phyloP scores from a whole-genome alignment of 2,113 vertebrate species.

The Thalassarche chlororhynchos region DNA sequence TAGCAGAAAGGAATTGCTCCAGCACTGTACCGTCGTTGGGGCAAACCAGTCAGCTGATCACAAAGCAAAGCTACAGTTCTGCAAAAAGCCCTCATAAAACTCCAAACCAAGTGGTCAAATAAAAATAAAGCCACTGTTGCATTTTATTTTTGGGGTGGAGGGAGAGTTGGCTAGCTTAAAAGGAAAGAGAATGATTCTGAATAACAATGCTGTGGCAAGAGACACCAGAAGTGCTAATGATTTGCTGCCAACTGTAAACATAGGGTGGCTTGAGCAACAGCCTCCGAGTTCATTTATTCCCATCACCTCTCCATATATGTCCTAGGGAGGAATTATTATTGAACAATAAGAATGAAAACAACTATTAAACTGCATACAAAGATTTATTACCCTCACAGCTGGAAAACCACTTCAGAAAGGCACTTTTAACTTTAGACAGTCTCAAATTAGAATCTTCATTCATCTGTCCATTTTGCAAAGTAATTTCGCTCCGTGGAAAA shows the following conservation, averaged over 20 bases:
- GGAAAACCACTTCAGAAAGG: constrained; percentile 23
- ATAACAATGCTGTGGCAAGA: not conserved
- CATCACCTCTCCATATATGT: not conserved
- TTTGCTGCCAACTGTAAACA: not conserved
- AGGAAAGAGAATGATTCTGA: not conserved
- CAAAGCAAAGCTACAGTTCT: not conserved
- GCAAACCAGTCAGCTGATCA: no score
- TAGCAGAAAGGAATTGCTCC: not conserved
- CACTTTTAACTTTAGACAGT: not conserved
- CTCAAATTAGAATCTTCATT: not conserved
- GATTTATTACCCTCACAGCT: not conserved
- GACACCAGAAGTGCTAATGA: not conserved
- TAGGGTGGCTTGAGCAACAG: not conserved
- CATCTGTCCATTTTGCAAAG: constrained; percentile 9
- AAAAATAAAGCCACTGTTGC: not conserved
- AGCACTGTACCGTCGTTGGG: not conserved
- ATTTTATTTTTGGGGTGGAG: not conserved
- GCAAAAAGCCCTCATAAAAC: not conserved
- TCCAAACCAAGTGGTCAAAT: not conserved
- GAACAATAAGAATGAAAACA: constrained; percentile 13
- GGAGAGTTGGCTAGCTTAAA: fast-evolving
- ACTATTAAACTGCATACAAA: constrained; percentile 5
- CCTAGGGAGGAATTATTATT: not conserved
- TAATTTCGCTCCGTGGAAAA: not conserved
- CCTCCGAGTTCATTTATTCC: not conserved